Base-by-base conservation (phyloP, 2,797 vertebrate genomes). In the Erpetoichthys calabaricus region DNA sequence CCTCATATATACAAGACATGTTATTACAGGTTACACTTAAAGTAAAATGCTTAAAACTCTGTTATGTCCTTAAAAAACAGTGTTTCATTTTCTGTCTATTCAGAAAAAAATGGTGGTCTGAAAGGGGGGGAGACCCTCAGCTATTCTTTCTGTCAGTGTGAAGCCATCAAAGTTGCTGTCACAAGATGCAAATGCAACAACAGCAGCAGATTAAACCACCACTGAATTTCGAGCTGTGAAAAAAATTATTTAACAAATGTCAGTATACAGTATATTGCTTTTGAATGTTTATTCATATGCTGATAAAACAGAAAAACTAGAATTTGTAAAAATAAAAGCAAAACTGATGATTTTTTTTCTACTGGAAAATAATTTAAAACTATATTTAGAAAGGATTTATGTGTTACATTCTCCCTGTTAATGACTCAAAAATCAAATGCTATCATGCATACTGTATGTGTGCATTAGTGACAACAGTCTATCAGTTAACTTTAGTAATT, bases 161-260 rank as follows among this genome's bases (percentile, higher is more conserved):
- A 98, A 91, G 0, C 86, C 70, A 2, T 86, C 80, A 25, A 66
- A 71, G 44, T 88, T 89, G 0, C 61, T 74, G 53, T 61, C 74
- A 6, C 91, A 81, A 47, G 84, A 89, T 43, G 80, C 74, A 68
- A 87, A 96, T 0, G 91, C 88, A 0, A 92, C 59, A 7, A 85
- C 60, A 25, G 91, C 77, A 0, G 92, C 89, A 5, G 72, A 86
- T 44, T 92, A 67, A 25, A 98, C 92, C 4, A 97, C 85, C 6
- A 92, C 72, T 5, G 88, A 91, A 0, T 95, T 97, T 8, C 91
- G 86, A 63, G 89, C 93, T 97, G 69, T 57, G n/a, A 3, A 2
- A 50, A 2, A 49, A 72, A 25, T 25, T 25, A 25, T 25, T 4
- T 59, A 25, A 25, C 25, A 44, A 8, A 41, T 7, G 3, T 43